A percentile compares a stretch with the other conserved stretches of the same genome.
These are phyloP conservation scores for Pogonomyrmex californicus DNA, from an alignment of 1,140 invertebrate species.

Conservation along the genomic window DNA sequence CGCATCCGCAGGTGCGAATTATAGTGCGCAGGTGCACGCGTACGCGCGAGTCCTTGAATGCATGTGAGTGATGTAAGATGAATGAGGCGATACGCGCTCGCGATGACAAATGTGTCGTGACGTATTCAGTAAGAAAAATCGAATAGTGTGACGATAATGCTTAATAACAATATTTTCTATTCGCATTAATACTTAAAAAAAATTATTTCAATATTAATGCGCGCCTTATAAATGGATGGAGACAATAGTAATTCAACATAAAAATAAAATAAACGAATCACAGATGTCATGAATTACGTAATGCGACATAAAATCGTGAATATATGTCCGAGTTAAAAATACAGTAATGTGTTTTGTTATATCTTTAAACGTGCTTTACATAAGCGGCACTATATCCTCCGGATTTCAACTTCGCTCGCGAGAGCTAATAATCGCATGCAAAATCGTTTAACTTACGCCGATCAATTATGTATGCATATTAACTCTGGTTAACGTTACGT, in stretches of 20 bases:
- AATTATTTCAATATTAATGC: neutral
- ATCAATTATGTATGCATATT: constrained; percentile 37
- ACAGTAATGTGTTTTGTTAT: neutral
- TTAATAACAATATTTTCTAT: neutral
- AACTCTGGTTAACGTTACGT: constrained; percentile 6
- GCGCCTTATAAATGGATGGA: neutral
- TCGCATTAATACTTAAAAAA: neutral
- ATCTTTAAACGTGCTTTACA: neutral
- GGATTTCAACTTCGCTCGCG: neutral
- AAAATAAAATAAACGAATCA: neutral
- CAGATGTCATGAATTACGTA: neutral
- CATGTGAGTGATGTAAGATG: constrained; percentile 27
- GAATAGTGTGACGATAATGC: neutral
- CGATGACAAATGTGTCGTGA: constrained; percentile 43
- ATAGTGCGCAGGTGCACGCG: constrained; percentile 17
- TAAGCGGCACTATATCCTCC: neutral
- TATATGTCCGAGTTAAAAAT: neutral
- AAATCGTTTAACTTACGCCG: constrained; percentile 28
- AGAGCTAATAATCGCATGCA: constrained; percentile 15
- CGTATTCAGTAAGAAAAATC: neutral
- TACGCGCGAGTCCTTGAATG: constrained; percentile 30
- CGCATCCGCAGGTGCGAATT: constrained; percentile 25
- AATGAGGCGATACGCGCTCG: constrained; percentile 37
- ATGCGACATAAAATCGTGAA: neutral
- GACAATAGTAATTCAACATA: neutral